Percentiles rank a stretch among this genome's conserved stretches.
Evolutionary conservation across 2,888 invertebrate genomes (phyloP).

Genomic region (Hypolimnas misippus): DNA sequence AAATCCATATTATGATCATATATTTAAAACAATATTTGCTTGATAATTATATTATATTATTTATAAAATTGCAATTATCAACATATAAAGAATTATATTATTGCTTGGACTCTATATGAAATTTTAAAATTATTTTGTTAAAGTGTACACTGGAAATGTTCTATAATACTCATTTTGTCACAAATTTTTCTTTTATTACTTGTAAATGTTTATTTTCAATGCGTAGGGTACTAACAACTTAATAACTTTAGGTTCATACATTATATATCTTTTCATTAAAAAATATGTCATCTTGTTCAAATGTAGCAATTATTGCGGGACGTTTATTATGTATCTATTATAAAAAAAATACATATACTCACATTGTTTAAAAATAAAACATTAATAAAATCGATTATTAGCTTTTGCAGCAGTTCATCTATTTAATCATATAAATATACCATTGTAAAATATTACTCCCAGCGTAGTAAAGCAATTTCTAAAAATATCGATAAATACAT

Average conservation of each 20-base stretch:
- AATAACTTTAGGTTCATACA: neutral
- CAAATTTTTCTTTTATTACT: constrained; percentile 20
- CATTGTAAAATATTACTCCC: constrained; percentile 4
- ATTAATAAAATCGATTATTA: neutral
- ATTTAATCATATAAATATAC: neutral
- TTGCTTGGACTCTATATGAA: neutral
- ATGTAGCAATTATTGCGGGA: too few relatives aligned
- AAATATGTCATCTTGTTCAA: too few relatives aligned
- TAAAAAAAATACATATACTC: too few relatives aligned
- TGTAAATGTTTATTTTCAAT: neutral
- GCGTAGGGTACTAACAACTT: neutral
- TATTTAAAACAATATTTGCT: neutral
- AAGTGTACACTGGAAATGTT: constrained; percentile 9
- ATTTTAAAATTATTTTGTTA: constrained; percentile 8
- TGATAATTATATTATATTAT: neutral
- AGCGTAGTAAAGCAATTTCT: neutral
- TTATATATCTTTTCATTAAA: neutral
- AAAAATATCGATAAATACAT: neutral
- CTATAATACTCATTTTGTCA: constrained; percentile 36
- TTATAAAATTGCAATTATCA: neutral
- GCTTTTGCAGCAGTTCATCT: neutral
- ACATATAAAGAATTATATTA: too few relatives aligned
- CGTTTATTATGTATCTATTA: too few relatives aligned
- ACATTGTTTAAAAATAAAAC: too few relatives aligned
- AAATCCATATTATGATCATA: neutral